Evolutionary conservation across 2,797 vertebrate genomes (phyloP).

Genomic region (Sardinella longiceps): DNA sequence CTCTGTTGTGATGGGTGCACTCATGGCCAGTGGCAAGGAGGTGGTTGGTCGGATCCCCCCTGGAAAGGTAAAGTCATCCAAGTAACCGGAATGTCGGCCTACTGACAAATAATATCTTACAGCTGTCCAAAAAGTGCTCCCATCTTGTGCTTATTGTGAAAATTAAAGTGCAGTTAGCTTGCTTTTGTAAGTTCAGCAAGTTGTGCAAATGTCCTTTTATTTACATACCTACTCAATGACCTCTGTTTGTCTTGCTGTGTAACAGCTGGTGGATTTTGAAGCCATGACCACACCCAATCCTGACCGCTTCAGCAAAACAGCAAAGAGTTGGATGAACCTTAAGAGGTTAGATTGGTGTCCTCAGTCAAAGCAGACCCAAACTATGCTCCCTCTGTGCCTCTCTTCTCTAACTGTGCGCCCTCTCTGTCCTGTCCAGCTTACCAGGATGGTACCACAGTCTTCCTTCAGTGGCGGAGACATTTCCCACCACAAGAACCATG

Average conservation of each 20-base stretch:
- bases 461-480: slow-evolving; percentile 90
- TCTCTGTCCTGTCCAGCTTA: slow-evolving; percentile 74
- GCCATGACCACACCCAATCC: slow-evolving; percentile 93
- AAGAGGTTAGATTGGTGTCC: slow-evolving; percentile 78
- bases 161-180: neutral
- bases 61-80: slow-evolving; percentile 82
- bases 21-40: slow-evolving; percentile 98
- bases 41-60: slow-evolving; percentile 92
- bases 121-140: neutral
- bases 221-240: neutral
- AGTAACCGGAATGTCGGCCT: neutral
- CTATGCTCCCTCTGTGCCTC: neutral
- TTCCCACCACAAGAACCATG: slow-evolving; percentile 90
- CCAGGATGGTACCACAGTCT: slow-evolving; percentile 91
- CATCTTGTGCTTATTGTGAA: neutral
- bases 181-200: neutral
- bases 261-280: slow-evolving; percentile 95
- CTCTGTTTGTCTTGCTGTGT: slow-evolving; percentile 26
- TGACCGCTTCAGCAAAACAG: slow-evolving; percentile 90
- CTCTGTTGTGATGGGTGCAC: slow-evolving; percentile 92
- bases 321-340: slow-evolving; percentile 93
- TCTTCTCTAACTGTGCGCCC: neutral
- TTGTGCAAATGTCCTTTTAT: neutral
- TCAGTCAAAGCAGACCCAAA: neutral
- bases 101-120: neutral